These are phyloP conservation scores for Chunga burmeisteri DNA, from an alignment of 2,113 vertebrate genomes.

Conservation along the genomic window DNA sequence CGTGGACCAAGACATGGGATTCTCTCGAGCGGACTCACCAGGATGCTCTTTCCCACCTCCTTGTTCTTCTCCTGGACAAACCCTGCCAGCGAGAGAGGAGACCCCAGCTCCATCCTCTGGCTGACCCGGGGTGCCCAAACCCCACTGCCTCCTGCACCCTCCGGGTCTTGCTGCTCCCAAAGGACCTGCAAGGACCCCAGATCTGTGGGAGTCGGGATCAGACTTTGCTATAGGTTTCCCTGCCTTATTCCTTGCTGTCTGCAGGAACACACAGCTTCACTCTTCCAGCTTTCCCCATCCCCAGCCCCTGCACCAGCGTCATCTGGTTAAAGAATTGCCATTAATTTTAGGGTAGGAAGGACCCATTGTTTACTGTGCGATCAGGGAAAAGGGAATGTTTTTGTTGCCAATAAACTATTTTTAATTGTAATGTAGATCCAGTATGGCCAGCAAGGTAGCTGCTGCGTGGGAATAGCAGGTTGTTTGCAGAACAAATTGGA, in stretches of 20 bases:
- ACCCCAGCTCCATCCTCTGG: neutral
- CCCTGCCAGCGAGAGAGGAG: neutral
- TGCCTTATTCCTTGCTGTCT: neutral
- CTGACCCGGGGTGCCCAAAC: accelerated
- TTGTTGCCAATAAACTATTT: constrained; percentile 54
- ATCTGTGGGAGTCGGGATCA: neutral
- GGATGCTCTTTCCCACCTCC: neutral
- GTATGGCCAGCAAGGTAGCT: neutral
- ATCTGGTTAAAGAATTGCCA: constrained; percentile 34
- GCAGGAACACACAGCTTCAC: neutral
- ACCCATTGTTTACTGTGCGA: constrained; percentile 4
- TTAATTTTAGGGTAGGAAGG: constrained; percentile 23
- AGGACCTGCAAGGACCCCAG: neutral
- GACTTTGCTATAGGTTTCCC: neutral
- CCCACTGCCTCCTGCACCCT: neutral
- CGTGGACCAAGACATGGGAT: accelerated
- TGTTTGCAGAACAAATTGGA: neutral
- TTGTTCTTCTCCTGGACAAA: neutral
- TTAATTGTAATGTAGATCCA: constrained; percentile 25
- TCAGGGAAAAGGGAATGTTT: neutral
- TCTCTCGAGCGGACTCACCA: neutral
- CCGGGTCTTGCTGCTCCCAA: neutral
- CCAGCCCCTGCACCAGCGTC: neutral
- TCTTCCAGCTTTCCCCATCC: neutral
- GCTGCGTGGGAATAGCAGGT: neutral